A percentile compares a stretch with the other conserved stretches of the same genome.
phyloP scores from a whole-genome alignment of 2,113 vertebrate species.

The Passer domesticus region DNA sequence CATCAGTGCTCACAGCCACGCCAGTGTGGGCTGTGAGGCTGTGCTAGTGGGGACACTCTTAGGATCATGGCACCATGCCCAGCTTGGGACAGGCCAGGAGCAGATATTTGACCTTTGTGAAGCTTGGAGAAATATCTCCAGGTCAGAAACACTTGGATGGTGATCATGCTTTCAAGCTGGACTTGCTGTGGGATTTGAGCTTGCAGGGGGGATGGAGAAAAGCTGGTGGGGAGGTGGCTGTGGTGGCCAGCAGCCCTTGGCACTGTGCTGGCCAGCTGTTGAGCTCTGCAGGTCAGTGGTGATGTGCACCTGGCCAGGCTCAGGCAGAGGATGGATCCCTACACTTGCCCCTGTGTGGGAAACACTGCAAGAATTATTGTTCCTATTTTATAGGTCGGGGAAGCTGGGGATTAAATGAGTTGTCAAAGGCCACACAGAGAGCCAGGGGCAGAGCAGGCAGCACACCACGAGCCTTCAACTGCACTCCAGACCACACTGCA shows the following conservation, averaged over 20 bases:
- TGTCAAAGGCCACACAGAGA: slow-evolving; percentile 34
- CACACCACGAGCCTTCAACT: fast-evolving
- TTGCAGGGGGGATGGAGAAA: background rate
- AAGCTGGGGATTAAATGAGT: slow-evolving; percentile 19
- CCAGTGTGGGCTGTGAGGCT: background rate
- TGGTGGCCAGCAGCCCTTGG: background rate
- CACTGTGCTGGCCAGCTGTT: background rate
- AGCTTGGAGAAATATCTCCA: background rate
- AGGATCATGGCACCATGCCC: background rate
- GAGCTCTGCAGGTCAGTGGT: fast-evolving
- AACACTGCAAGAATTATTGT: background rate
- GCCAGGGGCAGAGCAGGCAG: background rate
- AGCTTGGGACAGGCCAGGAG: background rate
- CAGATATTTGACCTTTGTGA: background rate
- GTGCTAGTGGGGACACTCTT: background rate
- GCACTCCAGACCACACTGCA: background rate
- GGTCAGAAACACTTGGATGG: background rate
- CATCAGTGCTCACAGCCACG: background rate
- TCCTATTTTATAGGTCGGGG: background rate
- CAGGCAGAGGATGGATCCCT: background rate
- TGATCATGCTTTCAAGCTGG: background rate
- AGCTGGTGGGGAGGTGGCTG: background rate
- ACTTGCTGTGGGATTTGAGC: background rate
- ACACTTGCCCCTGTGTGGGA: background rate
- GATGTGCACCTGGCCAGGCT: background rate